Evolutionary conservation across 2,797 vertebrate genomes (phyloP), one percentile per base, ranked within the genome.

Genomic region (Lacerta bilineata): DNA sequence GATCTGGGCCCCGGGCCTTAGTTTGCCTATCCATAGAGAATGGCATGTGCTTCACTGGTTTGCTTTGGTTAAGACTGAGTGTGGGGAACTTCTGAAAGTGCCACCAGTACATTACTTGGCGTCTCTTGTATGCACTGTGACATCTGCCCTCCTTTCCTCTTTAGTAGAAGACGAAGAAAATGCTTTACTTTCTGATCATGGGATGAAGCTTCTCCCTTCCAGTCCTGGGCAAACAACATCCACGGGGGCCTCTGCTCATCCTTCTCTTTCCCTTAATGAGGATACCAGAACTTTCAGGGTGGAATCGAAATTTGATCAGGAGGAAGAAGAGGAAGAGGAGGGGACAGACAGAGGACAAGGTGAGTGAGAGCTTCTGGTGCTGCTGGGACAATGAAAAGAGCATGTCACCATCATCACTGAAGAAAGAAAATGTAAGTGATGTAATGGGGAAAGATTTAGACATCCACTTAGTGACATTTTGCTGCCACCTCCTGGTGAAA

Each of bases 271-370:
- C 7, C 1, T 69, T 43, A 39, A 80, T 66, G 93, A 93, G 64
- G 95, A 95, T 18, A 93, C 20, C 1, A 92, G 86, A 0, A 6
- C 84, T 36, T n/a, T 80, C 23, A 9, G 59, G 18, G 2, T 23
- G 0, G 94, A 95, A 0, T 90, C 71, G 36, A 95, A 85, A 88
- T 68, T 46, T 79, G 93, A 91, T 55, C 18, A 46, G 2, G 93
- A 94, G 36, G 94, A 96, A 33, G 95, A 96, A 1, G 93, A 95
- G 3, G 93, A 95, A 18, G 93, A 95, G 1, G 95, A 94, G 8
- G 95, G 83, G 78, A 50, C 90, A 85, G 96, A 95, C 29, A 96
- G 93, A 92, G 82, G 94, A 39, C 29, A 2, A 93, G 94, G 95
- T 97, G 91, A 95, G 69, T 39, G n/a, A 23, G 6, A 33, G 11